phyloP scores from a whole-genome alignment of 1,140 invertebrate species.

The Oedothorax gibbosus region DNA sequence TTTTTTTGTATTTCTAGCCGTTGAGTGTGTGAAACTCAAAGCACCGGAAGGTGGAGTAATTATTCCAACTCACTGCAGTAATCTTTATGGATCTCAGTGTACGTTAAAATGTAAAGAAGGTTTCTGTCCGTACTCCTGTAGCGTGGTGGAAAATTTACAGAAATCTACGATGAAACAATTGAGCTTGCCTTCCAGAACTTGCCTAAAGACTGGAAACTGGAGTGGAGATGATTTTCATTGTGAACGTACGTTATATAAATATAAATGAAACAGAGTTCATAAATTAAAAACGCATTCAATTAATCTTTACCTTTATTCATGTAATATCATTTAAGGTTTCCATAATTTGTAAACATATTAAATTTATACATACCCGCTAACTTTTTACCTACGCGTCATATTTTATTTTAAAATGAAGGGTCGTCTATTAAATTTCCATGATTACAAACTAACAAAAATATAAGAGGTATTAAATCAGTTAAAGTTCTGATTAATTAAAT shows the following conservation, averaged over 20 bases:
- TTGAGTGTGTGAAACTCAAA: slow-evolving; percentile 29
- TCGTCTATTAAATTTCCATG: no score
- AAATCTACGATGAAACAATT: slow-evolving; percentile 10
- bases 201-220: slow-evolving; percentile 48
- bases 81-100: slow-evolving; percentile 27
- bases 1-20: slow-evolving; percentile 20
- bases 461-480: no score
- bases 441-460: no score
- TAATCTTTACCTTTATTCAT: no score
- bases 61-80: slow-evolving; percentile 30
- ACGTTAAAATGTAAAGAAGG: slow-evolving; percentile 50
- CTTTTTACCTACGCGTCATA: no score
- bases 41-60: slow-evolving; percentile 38
- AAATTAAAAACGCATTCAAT: no score
- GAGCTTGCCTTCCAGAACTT: slow-evolving; percentile 15
- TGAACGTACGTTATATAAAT: slow-evolving; percentile 30
- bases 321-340: no score
- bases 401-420: no score
- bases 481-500: no score
- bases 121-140: slow-evolving; percentile 52
- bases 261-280: no score
- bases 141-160: not conserved
- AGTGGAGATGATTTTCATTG: slow-evolving; percentile 47
- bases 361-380: no score
- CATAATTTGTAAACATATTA: no score